Percentiles rank a stretch among this genome's conserved stretches.
Conservation (phyloP, 2,797 vertebrate species). For the Hafferia zeledoni region DNA sequence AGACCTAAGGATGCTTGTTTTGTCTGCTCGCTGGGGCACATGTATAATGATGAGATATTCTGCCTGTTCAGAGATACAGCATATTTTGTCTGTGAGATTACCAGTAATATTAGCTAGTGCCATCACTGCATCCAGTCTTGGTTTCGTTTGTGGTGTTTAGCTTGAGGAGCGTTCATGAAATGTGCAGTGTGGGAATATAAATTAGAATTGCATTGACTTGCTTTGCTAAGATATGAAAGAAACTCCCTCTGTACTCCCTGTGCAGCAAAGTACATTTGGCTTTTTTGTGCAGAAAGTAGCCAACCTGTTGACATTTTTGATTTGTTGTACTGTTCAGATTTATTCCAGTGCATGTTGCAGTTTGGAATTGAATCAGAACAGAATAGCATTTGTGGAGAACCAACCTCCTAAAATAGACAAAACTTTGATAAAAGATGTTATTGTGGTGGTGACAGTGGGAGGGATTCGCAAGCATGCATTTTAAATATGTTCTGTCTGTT, state of each 20-base stretch:
- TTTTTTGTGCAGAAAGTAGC: neutral
- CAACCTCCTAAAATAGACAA: neutral
- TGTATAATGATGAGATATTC: neutral
- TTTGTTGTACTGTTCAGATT: neutral
- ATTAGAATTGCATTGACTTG: neutral
- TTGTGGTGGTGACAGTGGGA: constrained; percentile 55
- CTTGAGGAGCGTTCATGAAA: neutral
- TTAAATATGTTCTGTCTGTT: constrained; percentile 17
- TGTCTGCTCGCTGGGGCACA: neutral
- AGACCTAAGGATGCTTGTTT: neutral
- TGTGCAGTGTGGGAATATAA: neutral
- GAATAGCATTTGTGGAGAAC: neutral
- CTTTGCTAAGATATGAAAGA: neutral
- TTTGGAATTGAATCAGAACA: neutral
- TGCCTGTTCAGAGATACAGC: neutral
- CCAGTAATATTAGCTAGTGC: neutral
- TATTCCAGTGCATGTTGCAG: neutral
- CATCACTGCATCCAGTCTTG: neutral
- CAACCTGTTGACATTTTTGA: neutral
- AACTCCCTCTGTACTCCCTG: neutral
- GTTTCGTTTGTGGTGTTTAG: neutral
- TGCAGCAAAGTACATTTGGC: neutral
- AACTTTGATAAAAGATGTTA: constrained; percentile 27
- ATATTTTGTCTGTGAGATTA: neutral
- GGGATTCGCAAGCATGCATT: constrained; percentile 21